phyloP scores from a whole-genome alignment of 2,888 invertebrate genomes.

The Beris chalybata region DNA sequence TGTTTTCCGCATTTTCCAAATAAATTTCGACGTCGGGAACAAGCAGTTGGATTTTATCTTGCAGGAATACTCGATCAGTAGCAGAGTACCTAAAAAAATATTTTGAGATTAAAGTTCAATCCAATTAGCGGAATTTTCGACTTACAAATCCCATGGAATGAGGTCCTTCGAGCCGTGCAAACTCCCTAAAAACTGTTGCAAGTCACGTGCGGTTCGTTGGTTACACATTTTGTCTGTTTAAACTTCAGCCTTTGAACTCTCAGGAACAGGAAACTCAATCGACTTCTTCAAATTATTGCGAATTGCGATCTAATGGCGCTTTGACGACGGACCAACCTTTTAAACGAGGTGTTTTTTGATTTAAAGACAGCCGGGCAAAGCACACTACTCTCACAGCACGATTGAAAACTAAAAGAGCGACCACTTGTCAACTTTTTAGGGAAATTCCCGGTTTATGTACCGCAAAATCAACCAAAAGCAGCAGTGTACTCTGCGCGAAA shows the following conservation, averaged over 20 bases:
- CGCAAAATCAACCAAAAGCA: too few relatives aligned
- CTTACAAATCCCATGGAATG: constrained; percentile 26
- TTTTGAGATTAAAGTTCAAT: background rate
- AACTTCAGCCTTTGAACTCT: background rate
- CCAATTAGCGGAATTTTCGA: background rate
- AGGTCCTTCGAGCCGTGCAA: constrained; percentile 14
- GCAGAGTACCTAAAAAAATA: constrained; percentile 14
- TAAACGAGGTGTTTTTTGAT: too few relatives aligned
- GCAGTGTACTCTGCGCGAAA: too few relatives aligned
- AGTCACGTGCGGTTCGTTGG: constrained; percentile 2
- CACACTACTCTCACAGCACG: too few relatives aligned
- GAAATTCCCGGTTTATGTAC: too few relatives aligned
- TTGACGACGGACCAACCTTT: too few relatives aligned
- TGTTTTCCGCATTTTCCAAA: constrained; percentile 9
- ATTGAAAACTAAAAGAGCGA: too few relatives aligned
- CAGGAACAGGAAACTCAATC: too few relatives aligned
- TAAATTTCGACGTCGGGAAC: constrained; percentile 10
- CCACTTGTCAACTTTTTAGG: too few relatives aligned
- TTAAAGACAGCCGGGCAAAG: too few relatives aligned
- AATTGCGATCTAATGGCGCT: too few relatives aligned
- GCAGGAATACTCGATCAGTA: constrained; percentile 17
- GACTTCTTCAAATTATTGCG: too few relatives aligned
- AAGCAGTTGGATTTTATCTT: constrained; percentile 12
- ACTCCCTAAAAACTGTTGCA: constrained; percentile 22
- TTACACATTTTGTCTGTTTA: background rate